These are phyloP conservation scores for Graptemys geographica DNA, from an alignment of 2,797 vertebrate genomes.

Conservation along the genomic window DNA sequence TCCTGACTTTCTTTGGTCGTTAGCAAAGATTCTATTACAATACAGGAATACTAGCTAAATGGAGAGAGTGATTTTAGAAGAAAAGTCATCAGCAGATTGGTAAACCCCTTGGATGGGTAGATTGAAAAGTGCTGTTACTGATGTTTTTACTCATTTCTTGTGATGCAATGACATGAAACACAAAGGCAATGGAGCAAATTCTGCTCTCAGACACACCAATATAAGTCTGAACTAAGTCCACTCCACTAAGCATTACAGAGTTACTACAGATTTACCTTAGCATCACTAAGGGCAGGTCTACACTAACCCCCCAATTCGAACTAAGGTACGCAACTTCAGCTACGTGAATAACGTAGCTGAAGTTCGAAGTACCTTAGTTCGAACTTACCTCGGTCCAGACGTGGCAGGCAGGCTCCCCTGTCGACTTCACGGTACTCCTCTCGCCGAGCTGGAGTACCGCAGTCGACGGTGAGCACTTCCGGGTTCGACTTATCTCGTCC, in stretches of 20 bases:
- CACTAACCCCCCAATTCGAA: no score
- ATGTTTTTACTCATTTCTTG: background rate
- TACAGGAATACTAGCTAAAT: background rate
- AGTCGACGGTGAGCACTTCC: no score
- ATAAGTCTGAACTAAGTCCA: background rate
- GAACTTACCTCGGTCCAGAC: no score
- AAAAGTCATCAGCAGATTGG: background rate
- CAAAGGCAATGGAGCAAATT: background rate
- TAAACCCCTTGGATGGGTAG: background rate
- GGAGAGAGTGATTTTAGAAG: background rate
- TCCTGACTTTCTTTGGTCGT: background rate
- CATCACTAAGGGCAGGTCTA: background rate
- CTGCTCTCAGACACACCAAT: background rate
- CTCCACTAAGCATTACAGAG: background rate
- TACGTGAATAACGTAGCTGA: no score
- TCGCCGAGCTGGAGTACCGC: no score
- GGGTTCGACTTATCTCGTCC: no score
- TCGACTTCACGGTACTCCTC: no score
- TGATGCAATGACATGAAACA: background rate
- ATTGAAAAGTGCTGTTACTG: background rate
- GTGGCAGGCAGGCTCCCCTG: no score
- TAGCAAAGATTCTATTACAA: background rate
- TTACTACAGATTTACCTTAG: background rate
- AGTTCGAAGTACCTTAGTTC: no score
- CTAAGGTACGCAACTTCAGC: no score